Evolutionary conservation across 2,888 invertebrate species (phyloP).

Genomic region (Eristalis tenax): DNA sequence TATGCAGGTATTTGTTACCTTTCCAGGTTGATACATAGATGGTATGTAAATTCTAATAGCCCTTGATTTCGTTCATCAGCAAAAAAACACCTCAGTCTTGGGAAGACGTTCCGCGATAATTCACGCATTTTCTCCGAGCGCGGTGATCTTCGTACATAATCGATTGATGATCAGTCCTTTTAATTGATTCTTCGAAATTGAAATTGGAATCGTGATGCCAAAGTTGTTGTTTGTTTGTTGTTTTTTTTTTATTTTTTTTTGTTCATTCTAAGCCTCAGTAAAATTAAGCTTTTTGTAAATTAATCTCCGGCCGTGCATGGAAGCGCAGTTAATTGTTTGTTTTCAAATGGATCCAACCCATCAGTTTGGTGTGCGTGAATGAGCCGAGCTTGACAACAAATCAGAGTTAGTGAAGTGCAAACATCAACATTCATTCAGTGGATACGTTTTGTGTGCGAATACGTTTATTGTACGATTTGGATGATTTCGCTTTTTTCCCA

Average conservation of each 20-base stretch:
- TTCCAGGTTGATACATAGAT: constrained; percentile 74
- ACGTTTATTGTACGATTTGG: constrained; percentile 7
- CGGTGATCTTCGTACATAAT: constrained; percentile 37
- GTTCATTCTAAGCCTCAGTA: neutral
- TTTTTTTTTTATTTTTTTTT: constrained; percentile 28
- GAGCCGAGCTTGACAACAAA: constrained; percentile 7
- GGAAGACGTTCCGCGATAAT: constrained; percentile 78
- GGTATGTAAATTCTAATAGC: constrained; percentile 79
- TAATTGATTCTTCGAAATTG: neutral
- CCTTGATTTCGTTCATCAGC: constrained; percentile 79
- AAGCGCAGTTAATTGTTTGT: neutral
- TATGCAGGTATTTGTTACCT: constrained; percentile 71
- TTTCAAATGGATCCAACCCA: neutral
- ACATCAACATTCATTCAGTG: constrained; percentile 2
- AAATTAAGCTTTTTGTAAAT: constrained; percentile 18
- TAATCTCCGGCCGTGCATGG: neutral
- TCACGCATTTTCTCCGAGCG: constrained; percentile 75
- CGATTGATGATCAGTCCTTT: constrained; percentile 17
- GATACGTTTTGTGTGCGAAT: constrained; percentile 25
- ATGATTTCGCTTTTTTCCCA: neutral
- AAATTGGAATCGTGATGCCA: neutral
- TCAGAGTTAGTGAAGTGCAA: constrained; percentile 35
- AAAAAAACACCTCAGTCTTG: constrained; percentile 77
- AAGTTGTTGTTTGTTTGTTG: neutral
- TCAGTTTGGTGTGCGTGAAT: constrained; percentile 20